Evolutionary conservation across 2,113 vertebrate genomes (phyloP).

Genomic region (Gavia stellata): DNA sequence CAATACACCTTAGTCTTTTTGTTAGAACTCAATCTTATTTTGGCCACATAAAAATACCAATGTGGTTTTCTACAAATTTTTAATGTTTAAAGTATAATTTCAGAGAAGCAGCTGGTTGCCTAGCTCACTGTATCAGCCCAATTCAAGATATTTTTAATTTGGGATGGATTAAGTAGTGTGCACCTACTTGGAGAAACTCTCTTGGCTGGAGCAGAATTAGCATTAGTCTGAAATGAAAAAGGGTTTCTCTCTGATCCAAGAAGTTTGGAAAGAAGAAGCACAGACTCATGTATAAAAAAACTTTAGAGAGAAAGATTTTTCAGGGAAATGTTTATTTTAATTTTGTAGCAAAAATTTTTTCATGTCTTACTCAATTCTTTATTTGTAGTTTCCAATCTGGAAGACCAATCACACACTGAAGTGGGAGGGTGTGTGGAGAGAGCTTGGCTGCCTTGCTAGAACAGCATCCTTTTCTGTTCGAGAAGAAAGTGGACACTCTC

Average conservation of each 20-base stretch:
- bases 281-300: neutral
- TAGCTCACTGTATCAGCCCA: neutral
- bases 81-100: neutral
- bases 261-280: neutral
- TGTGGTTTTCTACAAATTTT: neutral
- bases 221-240: neutral
- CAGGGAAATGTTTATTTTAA: neutral
- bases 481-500: conserved; percentile 92
- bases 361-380: neutral
- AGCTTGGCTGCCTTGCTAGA: conserved; percentile 90
- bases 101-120: neutral
- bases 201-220: neutral
- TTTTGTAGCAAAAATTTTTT: neutral
- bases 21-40: neutral
- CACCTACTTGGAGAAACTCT: neutral
- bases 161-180: neutral
- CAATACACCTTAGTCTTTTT: neutral
- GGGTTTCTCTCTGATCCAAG: neutral
- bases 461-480: conserved; percentile 92
- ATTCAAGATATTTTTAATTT: neutral
- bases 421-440: conserved; percentile 96
- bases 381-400: conserved; percentile 86
- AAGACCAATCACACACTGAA: conserved; percentile 87
- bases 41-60: neutral
- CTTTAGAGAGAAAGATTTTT: neutral